Conservation (phyloP, 2,797 vertebrate species). For the Rhinogobio ventralis region DNA sequence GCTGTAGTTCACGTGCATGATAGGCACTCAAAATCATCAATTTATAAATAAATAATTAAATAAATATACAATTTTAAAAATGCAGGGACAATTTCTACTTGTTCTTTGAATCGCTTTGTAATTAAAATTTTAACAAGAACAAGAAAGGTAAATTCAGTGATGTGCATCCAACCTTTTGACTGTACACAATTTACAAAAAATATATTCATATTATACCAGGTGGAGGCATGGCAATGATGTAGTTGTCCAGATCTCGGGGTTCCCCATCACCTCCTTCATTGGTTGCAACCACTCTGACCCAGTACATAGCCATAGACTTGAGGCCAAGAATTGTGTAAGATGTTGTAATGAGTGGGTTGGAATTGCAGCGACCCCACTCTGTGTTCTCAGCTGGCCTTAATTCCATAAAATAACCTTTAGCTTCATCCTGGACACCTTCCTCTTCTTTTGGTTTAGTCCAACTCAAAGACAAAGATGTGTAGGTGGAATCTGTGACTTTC, state of each 20-base stretch:
- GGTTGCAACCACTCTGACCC: slow-evolving; percentile 81
- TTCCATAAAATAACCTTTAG: slow-evolving; percentile 88
- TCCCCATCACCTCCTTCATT: slow-evolving; percentile 81
- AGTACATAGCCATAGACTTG: slow-evolving; percentile 79
- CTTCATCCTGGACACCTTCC: slow-evolving; percentile 75
- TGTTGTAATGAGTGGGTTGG: slow-evolving; percentile 70
- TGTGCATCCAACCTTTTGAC: not conserved
- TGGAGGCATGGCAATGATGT: slow-evolving; percentile 73
- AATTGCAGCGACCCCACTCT: slow-evolving; percentile 83
- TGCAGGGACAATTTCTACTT: not conserved
- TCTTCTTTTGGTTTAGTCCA: slow-evolving; percentile 82
- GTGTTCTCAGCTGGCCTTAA: slow-evolving; percentile 76
- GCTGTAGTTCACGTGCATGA: too few species aligned
- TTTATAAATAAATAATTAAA: too few species aligned
- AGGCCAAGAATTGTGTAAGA: slow-evolving; percentile 83
- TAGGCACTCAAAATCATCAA: too few species aligned
- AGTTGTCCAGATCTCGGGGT: slow-evolving; percentile 75
- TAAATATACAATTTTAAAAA: not conserved
- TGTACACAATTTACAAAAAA: not conserved
- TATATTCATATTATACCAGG: slow-evolving; percentile 73
- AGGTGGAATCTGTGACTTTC: slow-evolving; percentile 81
- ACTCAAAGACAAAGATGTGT: slow-evolving; percentile 80
- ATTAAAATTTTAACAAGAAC: not conserved
- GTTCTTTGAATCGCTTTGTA: not conserved
- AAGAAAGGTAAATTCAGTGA: not conserved